Base-by-base conservation (phyloP, 2,113 vertebrate genomes). In the Glareola pratincola region DNA sequence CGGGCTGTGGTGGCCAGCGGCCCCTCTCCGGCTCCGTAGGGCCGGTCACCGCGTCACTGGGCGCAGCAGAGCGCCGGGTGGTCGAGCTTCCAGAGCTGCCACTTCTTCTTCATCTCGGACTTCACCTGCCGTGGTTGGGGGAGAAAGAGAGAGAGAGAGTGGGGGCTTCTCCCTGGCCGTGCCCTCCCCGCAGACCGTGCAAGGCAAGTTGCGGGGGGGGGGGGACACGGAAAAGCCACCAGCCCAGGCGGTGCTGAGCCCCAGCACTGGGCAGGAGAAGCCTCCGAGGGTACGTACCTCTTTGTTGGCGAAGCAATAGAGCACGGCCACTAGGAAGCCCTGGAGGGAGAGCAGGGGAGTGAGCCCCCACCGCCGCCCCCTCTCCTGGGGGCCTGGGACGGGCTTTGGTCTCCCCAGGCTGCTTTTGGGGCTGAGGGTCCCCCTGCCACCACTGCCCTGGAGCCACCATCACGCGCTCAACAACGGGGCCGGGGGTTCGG, bases 261-360 rank as follows among this genome's bases (percentile, higher is more conserved):
- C 50, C 71, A 5, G 30, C 3, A 1, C 27, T 0, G 3, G 51
- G 85, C 47, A 63, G 76, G 34, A 73, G 63, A 39, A 24, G 53
- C 82, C 5, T 0, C 9, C 5, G 13, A 4, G 6, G 56, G 47
- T 27, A 95, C 94, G 4, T 92, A 99, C 99, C 98, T 99, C 98
- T 84, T 98, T 99, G 68, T 99, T 99, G 78, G 98, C 98, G 30
- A 98, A 99, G 96, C 98, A 99, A 96, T 99, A 99, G 10, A 99
- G 97, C 62, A 99, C 98, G 2, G 98, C 98, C 54, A 99, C 99
- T 62, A 99, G 91, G 87, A 99, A 98, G 8, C 98, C 99, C 98
- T 97, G 68, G 16, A 43, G 57, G 69, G 84, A 95, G n/a, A 95
- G n/a, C 27, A 27, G 8, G 37, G 18, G 15, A 7, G 6, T 91